Percentiles rank a stretch among this genome's conserved stretches.
phyloP scores from a whole-genome alignment of 2,888 invertebrate species.

The Meta bourneti region DNA sequence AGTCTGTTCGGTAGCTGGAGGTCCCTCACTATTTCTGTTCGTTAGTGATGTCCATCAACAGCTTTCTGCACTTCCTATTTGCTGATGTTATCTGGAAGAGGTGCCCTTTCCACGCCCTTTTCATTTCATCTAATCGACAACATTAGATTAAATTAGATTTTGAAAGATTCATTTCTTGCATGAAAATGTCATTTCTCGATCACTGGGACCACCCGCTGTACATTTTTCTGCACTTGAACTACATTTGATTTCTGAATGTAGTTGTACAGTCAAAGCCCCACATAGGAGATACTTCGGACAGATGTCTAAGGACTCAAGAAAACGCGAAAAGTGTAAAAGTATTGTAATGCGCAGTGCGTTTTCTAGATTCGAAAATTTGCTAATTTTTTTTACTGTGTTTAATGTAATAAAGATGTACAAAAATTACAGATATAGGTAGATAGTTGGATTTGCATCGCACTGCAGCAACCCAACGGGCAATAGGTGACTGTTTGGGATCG shows the following conservation, averaged over 20 bases:
- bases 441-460: too few relatives aligned
- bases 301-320: neutral
- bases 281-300: neutral
- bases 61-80: neutral
- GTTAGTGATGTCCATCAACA: slow-evolving; percentile 16
- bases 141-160: slow-evolving; percentile 27
- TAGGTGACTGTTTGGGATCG: too few relatives aligned
- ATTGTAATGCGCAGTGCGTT: neutral
- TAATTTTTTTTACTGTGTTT: too few relatives aligned
- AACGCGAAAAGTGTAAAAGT: neutral
- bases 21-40: neutral
- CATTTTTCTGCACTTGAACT: neutral
- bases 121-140: neutral
- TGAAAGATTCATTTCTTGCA: slow-evolving; percentile 7
- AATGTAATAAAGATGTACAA: too few relatives aligned
- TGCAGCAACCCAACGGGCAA: too few relatives aligned
- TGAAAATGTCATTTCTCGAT: neutral
- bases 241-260: neutral
- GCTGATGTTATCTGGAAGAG: slow-evolving; percentile 9
- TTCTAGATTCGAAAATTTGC: neutral
- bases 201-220: neutral
- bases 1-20: neutral
- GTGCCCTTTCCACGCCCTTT: neutral
- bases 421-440: too few relatives aligned
- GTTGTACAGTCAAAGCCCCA: too few relatives aligned